Evolutionary conservation across 2,113 vertebrate genomes (phyloP), one percentile per base, ranked within the genome.

Genomic region (Delphinus delphis): DNA sequence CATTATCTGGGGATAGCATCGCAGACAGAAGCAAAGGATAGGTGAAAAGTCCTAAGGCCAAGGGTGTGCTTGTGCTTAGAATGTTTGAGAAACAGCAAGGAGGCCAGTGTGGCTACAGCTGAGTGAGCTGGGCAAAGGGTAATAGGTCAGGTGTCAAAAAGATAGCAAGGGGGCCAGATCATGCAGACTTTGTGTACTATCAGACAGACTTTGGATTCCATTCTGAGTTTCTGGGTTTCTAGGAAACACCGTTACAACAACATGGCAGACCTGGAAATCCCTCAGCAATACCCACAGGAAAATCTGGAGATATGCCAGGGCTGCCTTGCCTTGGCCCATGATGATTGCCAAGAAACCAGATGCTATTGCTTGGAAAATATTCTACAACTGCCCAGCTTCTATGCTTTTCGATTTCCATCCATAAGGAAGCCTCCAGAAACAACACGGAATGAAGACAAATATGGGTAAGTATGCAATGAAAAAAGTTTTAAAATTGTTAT

Each of bases 361-460:
- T 98, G 98, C 97, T 98, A 36, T 95, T 97, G 96, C 97, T 98
- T 98, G 95, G 98, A 98, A 99, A 98, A 98, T 98, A 98, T 97
- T 97, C 92, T 98, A 96, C 96, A 95, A 96, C 90, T 97, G 96
- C 91, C 97, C 92, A 88, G 96, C 93, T 97, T 97, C 96, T 95
- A 82, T 84, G 97, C 88, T 82, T 88, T 96, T 89, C 68, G 10
- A 98, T 74, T 76, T 71, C 73, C 94, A 94, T 83, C 96, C 92
- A 58, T 87, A 96, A 89, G 93, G 97, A 98, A 97, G 31, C 33
- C 70, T 97, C 82, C 93, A 92, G 50, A 63, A 96, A 83, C 8
- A 97, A 86, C 41, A 95, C 73, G 77, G 93, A 83, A 87, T 73
- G 55, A 73, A 96, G 84, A 95, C 36, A 95, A 73, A 94, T 82